Base-by-base conservation (phyloP, 2,888 invertebrate genomes). In the Alcis repandata region DNA sequence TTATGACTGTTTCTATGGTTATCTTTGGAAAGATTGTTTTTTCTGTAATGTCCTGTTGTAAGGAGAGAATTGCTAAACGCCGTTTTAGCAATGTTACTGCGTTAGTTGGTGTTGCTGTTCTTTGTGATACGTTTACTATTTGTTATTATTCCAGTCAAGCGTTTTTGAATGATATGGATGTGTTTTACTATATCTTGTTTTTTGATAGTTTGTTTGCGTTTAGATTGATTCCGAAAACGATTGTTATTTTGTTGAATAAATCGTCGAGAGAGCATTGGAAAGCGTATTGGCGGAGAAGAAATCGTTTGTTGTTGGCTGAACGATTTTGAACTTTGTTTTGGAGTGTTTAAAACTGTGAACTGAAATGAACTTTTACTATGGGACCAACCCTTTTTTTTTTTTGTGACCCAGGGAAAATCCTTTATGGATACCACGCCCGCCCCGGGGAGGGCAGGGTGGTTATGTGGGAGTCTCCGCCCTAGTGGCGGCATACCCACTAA, bases 261-360 rank as follows among this genome's bases (percentile, higher is more conserved):
- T 57, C 53, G 0, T 53, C 63, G 2, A 46, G 52, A 17, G 57
- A 52, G 22, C 58, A 63, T 63, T 63, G 63, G 63, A 52, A 52
- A 10, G 40, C 0, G 36, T 63, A 59, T 20, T 17, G 38, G n/a
- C 7, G n/a, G 7, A 53, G 46, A 43, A 62, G 22, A 22, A 15
- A 33, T 20, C 32, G 56, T 17, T 40, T 49, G 33, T 2, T n/a
- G 0, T 19, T 51, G 13, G 36, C 51, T 36, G 36, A 36, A 15
- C n/a, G 20, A 17, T 13, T 51, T 2, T 51, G 6, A 51, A n/a
- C n/a, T n/a, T n/a, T n/a, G n/a, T n/a, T n/a, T n/a, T n/a, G n/a
- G n/a, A n/a, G n/a, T n/a, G n/a, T n/a, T n/a, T n/a, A n/a, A n/a
- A n/a, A n/a, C n/a, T n/a, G n/a, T n/a, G n/a, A n/a, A n/a, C n/a